Base-by-base conservation (phyloP, 2,888 invertebrate species). In the Hirtodrosophila alboralis region DNA sequence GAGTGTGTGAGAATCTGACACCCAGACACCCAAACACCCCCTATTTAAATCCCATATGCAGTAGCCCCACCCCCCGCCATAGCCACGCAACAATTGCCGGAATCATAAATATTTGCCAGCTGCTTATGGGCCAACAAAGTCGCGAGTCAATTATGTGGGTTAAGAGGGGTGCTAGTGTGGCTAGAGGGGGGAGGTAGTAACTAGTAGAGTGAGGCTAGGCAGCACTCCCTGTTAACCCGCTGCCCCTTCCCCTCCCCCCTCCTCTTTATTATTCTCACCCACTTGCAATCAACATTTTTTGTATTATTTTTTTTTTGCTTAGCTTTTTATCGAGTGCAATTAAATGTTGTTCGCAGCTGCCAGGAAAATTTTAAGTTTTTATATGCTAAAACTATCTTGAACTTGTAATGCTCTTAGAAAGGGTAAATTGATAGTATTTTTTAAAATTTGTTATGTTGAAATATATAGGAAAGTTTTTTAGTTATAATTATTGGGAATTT, bases 261-360 rank as follows among this genome's bases (percentile, higher is more conserved):
- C 43, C 4, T 2, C 30, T n/a, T 5, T 28, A 4, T 10, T 3
- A 10, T 34, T 34, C 38, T 21, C 41, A 49, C 26, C 31, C 67
- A 52, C 68, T 67, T 62, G 57, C 62, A 67, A 67, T 67, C 68
- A 67, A 44, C 62, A 48, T 40, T 52, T 68, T 59, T 49, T 38
- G 63, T 64, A 67, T 38, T 57, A 48, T 40, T 52, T 68, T 59
- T 49, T 38, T 69, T 64, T 51, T 52, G 48, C 37, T 69, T 52
- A 33, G 59, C 12, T 57, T 67, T 71, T 72, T 66, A 59, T 63
- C 59, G 53, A 59, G 33, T 72, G 73, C 64, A 72, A 72, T 72
- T 72, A 72, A 66, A 61, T 13, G 49, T 38, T 9, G 40, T 21
- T 18, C 21, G 13, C 18, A 5, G 45, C 33, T 48, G 66, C 48